phyloP scores from a whole-genome alignment of 2,888 invertebrate species.

The Conistra vaccinii region DNA sequence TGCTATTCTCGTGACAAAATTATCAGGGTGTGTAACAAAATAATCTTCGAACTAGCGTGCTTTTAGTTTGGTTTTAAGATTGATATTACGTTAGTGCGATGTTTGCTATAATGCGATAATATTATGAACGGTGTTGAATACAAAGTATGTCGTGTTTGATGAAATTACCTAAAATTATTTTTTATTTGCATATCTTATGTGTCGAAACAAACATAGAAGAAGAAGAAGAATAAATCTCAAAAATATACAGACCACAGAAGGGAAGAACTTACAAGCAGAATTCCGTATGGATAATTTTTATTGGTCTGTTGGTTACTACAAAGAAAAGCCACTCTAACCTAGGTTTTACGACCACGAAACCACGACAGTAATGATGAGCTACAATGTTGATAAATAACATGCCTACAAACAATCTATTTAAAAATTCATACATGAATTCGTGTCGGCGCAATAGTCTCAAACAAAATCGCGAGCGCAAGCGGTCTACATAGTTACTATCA shows the following conservation, averaged over 20 bases:
- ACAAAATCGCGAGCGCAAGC: conserved; percentile 61
- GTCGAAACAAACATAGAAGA: too few relatives aligned
- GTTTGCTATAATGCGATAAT: not conserved
- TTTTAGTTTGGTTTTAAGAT: conserved; percentile 12
- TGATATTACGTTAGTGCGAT: not conserved
- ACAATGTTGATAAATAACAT: not conserved
- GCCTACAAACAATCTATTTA: conserved; percentile 8
- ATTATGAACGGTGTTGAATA: not conserved
- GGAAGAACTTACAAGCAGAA: not conserved
- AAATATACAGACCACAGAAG: not conserved
- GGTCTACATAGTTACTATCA: conserved; percentile 73
- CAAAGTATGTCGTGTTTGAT: not conserved
- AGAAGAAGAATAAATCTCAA: too few relatives aligned
- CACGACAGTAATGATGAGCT: not conserved
- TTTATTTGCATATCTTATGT: too few relatives aligned
- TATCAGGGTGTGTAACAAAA: conserved; percentile 40
- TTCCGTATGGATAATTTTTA: too few relatives aligned
- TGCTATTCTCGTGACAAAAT: conserved; percentile 46
- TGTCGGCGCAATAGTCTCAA: conserved; percentile 36
- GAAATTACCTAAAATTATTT: too few relatives aligned
- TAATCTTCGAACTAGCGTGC: conserved; percentile 7
- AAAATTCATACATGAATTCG: conserved; percentile 37
- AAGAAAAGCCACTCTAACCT: not conserved
- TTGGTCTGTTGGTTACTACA: not conserved
- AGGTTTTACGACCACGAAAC: not conserved